phyloP scores from a whole-genome alignment of 2,113 vertebrate species.

The Leucopsar rothschildi region DNA sequence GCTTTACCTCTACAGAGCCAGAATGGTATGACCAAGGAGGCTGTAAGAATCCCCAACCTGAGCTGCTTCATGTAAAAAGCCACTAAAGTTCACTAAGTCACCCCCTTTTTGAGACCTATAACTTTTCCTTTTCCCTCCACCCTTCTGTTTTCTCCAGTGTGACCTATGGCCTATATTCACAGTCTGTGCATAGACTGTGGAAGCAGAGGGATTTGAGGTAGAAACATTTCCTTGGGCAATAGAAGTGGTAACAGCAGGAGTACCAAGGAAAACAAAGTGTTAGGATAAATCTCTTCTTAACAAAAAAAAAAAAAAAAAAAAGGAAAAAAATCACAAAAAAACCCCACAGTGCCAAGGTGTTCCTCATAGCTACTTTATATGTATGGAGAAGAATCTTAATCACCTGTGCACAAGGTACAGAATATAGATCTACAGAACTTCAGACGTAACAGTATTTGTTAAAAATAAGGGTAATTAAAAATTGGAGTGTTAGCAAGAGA shows the following conservation, averaged over 20 bases:
- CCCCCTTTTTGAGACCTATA: neutral
- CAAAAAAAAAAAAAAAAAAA: neutral
- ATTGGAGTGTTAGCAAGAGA: neutral
- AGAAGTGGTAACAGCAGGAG: constrained; percentile 53
- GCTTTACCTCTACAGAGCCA: neutral
- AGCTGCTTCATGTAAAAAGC: neutral
- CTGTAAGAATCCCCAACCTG: neutral
- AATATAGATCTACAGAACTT: neutral
- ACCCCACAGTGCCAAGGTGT: neutral
- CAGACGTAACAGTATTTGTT: neutral
- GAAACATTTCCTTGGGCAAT: constrained; percentile 45
- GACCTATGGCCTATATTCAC: constrained; percentile 9
- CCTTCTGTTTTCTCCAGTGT: neutral
- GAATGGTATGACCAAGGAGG: neutral
- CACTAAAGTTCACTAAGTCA: neutral
- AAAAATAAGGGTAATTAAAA: neutral
- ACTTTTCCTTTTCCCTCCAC: neutral
- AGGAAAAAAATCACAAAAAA: neutral
- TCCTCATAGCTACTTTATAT: neutral
- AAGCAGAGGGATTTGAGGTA: constrained; percentile 34
- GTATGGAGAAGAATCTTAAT: neutral
- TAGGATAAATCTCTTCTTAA: constrained; percentile 12
- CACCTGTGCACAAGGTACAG: neutral
- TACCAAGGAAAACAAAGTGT: constrained; percentile 23
- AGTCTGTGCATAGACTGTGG: neutral